Evolutionary conservation across 2,113 vertebrate species (phyloP), one percentile per base, ranked within the genome.

Genomic region (Odocoileus hemionus): DNA sequence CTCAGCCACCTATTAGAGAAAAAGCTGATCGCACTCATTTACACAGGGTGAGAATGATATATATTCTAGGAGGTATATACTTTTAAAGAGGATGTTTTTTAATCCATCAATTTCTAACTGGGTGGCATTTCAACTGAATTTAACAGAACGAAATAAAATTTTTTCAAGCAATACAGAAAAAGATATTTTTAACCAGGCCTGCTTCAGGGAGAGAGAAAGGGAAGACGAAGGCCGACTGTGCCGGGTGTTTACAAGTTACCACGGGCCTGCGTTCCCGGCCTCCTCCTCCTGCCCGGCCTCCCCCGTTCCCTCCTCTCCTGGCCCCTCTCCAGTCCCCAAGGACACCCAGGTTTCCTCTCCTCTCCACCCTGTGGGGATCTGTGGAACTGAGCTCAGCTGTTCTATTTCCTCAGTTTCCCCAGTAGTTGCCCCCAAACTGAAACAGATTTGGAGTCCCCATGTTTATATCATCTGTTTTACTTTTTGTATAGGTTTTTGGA

Each of bases 131-230:
- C 57, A 91, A 39, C 30, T 43, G 79, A 90, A 95, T 60, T 88
- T 80, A 92, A 60, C 21, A 96, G 89, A 95, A 55, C 4, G 74
- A 94, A 95, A 96, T 82, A 89, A 89, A 96, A 85, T 43, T 7
- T 19, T 91, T 86, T 94, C 58, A 96, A 60, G 79, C 25, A 92
- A 76, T 60, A 60, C n/a, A 54, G 84, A 92, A 84, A 85, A 85
- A 89, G 67, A 16, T 89, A 92, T 74, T 94, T 96, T 96, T 95
- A 78, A 67, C 23, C 15, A 85, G 67, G 47, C 8, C 14, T 86
- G 47, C 83, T 94, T 84, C 16, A 52, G 13, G 21, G 36, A 82
- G n/a, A 61, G 58, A 39, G 76, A 55, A 39, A 70, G 36, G 30
- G 52, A 83, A 95, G 57, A 19, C 9, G 61, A 57, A 45, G 36